Evolutionary conservation across 1,140 invertebrate species (phyloP), one percentile per base, ranked within the genome.

Genomic region (Drosophila takahashii): DNA sequence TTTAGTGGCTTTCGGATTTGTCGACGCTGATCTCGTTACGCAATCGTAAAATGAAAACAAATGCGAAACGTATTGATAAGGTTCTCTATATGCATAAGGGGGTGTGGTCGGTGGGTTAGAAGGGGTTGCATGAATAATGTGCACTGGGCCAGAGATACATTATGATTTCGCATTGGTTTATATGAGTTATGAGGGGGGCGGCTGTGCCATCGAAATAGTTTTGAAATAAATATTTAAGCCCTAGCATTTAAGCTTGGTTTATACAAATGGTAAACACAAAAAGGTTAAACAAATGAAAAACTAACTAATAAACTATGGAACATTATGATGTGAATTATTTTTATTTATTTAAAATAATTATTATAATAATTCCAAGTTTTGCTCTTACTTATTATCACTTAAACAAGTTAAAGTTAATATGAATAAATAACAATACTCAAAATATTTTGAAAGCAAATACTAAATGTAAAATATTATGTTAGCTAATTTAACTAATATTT

Each of bases 1-100:
- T 89, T 80, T 80, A 84, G 84, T 89, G 84, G 84, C 79, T 89
- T 89, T 89, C 79, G 67, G 84, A 87, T 87, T 87, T 87, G 83
- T 83, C 83, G 83, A 80, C 62, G 79, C 70, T 89, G 84, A 89
- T 89, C 84, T 89, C 77, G 84, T 84, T 89, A 84, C 84, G 79
- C 72, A 89, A 89, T 89, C 84, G 80, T 77, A 89, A 89, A 89
- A 89, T 89, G 79, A 89, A 89, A 89, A 89, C 84, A 89, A 89
- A 89, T 89, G 84, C 64, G 72, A 70, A 89, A 73, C 84, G 84
- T 89, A 89, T 89, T 89, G 84, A 89, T 89, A 89, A 84, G 79
- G 66, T 71, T 78, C 52, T 74, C 72, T 73, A 50, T 81, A 74
- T 80, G 59, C 64, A 65, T 47, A 32, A 29, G 50, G 32, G 32